Evolutionary conservation across 2,888 invertebrate genomes (phyloP).

Genomic region (Agonopterix alstromeriana): DNA sequence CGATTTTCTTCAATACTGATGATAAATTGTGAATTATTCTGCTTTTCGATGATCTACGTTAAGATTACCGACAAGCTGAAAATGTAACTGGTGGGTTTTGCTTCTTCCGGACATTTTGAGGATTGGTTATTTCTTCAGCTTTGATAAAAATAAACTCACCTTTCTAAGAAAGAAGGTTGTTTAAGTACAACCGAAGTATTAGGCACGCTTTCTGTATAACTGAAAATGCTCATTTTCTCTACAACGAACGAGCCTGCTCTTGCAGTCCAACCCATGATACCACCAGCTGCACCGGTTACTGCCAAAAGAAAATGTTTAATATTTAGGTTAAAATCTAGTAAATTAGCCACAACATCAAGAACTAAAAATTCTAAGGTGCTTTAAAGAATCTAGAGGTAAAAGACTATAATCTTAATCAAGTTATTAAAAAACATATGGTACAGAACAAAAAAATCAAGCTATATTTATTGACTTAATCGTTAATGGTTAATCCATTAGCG

Average conservation of each 20-base stretch:
- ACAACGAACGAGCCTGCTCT: constrained; percentile 88
- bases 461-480: no score
- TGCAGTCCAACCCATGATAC: constrained; percentile 85
- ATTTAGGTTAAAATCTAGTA: background rate
- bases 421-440: background rate
- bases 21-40: no score
- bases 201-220: constrained; percentile 66
- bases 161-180: constrained; percentile 70
- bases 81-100: background rate
- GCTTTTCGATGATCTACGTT: no score
- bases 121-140: background rate
- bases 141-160: constrained; percentile 30
- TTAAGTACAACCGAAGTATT: constrained; percentile 61
- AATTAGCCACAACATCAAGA: background rate
- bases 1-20: no score
- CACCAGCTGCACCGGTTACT: constrained; percentile 60
- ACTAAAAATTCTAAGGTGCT: background rate
- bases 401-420: background rate
- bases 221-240: constrained; percentile 83
- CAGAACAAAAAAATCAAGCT: no score
- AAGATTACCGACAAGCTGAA: constrained; percentile 4
- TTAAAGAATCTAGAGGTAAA: background rate
- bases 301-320: constrained; percentile 4
- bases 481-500: no score
- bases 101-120: no score